phyloP scores from a whole-genome alignment of 92 coral and sea anemone genomes.

The Ricordea florida region DNA sequence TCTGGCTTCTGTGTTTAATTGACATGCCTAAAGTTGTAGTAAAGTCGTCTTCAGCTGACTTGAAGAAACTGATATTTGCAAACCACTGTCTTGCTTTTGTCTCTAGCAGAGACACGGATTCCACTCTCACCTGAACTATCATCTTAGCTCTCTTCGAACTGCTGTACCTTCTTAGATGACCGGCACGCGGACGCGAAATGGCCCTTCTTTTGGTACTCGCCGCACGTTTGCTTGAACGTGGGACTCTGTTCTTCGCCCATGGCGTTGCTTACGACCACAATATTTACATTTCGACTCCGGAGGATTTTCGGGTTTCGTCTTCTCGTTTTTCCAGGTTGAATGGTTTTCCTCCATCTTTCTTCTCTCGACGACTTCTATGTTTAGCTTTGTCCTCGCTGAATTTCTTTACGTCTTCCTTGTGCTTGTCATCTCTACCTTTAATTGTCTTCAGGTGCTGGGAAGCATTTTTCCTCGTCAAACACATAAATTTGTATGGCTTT shows the following conservation, averaged over 20 bases:
- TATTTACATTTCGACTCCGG: constrained; percentile 1
- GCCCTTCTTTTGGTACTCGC: constrained; percentile 24
- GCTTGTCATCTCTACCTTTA: neutral
- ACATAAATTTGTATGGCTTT: constrained; percentile 53
- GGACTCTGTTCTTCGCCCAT: constrained; percentile 14
- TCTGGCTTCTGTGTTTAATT: constrained; percentile 9
- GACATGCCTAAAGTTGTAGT: constrained; percentile 18
- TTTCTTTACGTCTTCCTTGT: constrained; percentile 25
- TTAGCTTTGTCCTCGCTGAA: constrained; percentile 13
- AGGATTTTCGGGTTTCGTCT: neutral
- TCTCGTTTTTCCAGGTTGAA: neutral
- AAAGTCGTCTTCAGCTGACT: neutral
- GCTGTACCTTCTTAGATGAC: neutral
- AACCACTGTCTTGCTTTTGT: constrained; percentile 16
- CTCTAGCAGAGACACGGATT: neutral
- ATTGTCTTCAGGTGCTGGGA: constrained; percentile 30
- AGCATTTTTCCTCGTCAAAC: constrained; percentile 42
- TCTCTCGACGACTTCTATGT: neutral
- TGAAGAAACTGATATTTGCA: constrained; percentile 10
- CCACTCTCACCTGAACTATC: constrained; percentile 4
- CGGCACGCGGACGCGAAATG: constrained; percentile 26
- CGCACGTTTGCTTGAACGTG: constrained; percentile 26
- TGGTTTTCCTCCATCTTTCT: neutral
- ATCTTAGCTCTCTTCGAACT: neutral
- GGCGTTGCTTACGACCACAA: constrained; percentile 15